Base-by-base conservation (phyloP, 2,797 vertebrate genomes). In the Muscicapa striata region DNA sequence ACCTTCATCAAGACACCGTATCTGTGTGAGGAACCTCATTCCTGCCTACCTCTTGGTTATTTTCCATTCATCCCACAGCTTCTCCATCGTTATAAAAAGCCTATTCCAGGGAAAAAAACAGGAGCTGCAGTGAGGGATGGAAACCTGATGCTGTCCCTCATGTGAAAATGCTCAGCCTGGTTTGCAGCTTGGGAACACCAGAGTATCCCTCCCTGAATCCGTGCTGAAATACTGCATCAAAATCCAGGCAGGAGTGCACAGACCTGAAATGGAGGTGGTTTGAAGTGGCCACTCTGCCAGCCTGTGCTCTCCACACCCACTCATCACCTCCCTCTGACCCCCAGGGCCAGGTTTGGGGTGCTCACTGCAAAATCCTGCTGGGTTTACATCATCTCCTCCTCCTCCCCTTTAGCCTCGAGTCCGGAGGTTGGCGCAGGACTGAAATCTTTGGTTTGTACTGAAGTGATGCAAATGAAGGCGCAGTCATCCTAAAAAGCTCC, bases 361-460 rank as follows among this genome's bases (percentile, higher is more conserved):
- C 59, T 75, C 34, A 17, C 81, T 77, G 74, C 52, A 88, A 69
- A 78, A 78, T 34, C 52, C 66, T 26, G 36, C n/a, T 9, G 63
- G 26, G 22, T 85, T 75, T 78, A 59, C 70, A 78, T 24, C 61
- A 40, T 9, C 3, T 9, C 2, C 11, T 34, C 2, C 11, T 34
- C 0, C 32, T 68, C 14, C 5, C 0, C 32, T 72, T 77, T 34
- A 55, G 61, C 57, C 55, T 62, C 9, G 5, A 34, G 43, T n/a
- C 19, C 0, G 4, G 15, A 45, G 83, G 24, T 55, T 18, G 70
- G 70, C 4, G 26, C 49, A 41, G 83, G 68, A 40, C 88, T 30
- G 51, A 91, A 95, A 77, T 96, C 94, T 93, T 96, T 95, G 94
- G 95, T 93, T 93, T 94, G 74, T 66, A 93, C 74, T 89, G 72